Base-by-base conservation (phyloP, 2,797 vertebrate species). In the Trichosurus vulpecula region DNA sequence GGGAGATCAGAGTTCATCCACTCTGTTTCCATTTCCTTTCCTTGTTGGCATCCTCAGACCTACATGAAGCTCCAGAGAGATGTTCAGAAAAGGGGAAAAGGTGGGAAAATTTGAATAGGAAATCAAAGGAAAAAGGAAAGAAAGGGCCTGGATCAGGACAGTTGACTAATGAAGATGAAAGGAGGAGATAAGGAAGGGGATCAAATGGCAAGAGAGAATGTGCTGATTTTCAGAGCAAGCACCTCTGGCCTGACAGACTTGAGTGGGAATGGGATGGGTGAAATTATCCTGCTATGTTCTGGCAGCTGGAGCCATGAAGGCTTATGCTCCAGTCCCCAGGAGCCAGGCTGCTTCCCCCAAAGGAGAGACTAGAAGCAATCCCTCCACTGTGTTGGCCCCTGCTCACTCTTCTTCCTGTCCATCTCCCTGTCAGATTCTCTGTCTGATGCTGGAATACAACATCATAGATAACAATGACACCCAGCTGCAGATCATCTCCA, bases 401-500 rank as follows among this genome's bases (percentile, higher is more conserved):
- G 13, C 4, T 97, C 19, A 0, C 54, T 0, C 52, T 74, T 53
- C 93, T 22, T 54, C 2, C 0, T 93, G 93, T 93, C 94, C 3
- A 0, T 93, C 94, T 93, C 94, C 1, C 4, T 41, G 27, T 35
- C 98, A 99, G 99, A 99, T 99, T 98, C 98, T 99, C 97, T 99
- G 99, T 98, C 98, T 99, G 98, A 99, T 99, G 99, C 98, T 99
- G 98, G 99, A 99, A 96, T 99, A 99, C 98, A 99, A 99, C 99
- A 99, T 99, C 98, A 99, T 99, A 1, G 99, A 99, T 98, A 99
- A 99, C 98, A 99, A 99, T 1, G 99, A 99, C 99, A 99, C 99
- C 0, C 99, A 99, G 98, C 99, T 99, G 97, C 99, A 99, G 99
- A 99, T 99, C 99, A 99, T 99, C 99, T 99, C 99, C 92, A 99